Base-by-base conservation (phyloP, 2,888 invertebrate species). In the Miltochrista miniata region DNA sequence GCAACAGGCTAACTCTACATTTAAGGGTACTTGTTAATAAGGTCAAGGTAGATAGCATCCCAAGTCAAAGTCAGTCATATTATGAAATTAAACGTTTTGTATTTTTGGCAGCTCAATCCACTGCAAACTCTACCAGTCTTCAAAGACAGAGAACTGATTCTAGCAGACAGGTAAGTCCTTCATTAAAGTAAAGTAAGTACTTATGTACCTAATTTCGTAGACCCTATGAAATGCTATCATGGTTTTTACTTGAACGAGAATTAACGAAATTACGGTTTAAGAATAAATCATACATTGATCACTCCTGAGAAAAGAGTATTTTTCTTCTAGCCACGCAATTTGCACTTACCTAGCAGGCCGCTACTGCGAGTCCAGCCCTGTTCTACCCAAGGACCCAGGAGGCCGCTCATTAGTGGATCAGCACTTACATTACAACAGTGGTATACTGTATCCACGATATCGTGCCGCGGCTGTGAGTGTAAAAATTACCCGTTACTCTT, bases 61-160 rank as follows among this genome's bases (percentile, higher is more conserved):
- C 30, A 30, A 7, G 10, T 7, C 10, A 1, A 30, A 30, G 30
- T 30, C 30, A 10, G 7, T 30, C 10, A 30, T 7, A 7, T 9
- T 1, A 30, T 30, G 5, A 10, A 24, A 24, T 24, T 24, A 24
- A 24, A 24, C 5, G 5, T 24, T 24, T 24, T 24, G 18, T 24
- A 5, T 52, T 45, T 56, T 57, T 79, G 80, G 35, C 83, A 93
- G 94, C 85, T 94, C 78, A 95, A 94, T 77, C 94, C 94, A 8
- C 91, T 93, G 56, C 93, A 93, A 69, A 92, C 94, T 1, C 85
- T 95, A 57, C 95, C 95, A 13, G 92, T 94, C 38, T 77, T 95
- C 54, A 89, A 93, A 57, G 95, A 95, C 64, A 90, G 92, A 48
- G 93, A 93, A 36, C 88, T 93, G 40, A 79, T 89, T 36, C 71